Conservation (phyloP, 2,113 vertebrate species). For the Ammodytes marinus region DNA sequence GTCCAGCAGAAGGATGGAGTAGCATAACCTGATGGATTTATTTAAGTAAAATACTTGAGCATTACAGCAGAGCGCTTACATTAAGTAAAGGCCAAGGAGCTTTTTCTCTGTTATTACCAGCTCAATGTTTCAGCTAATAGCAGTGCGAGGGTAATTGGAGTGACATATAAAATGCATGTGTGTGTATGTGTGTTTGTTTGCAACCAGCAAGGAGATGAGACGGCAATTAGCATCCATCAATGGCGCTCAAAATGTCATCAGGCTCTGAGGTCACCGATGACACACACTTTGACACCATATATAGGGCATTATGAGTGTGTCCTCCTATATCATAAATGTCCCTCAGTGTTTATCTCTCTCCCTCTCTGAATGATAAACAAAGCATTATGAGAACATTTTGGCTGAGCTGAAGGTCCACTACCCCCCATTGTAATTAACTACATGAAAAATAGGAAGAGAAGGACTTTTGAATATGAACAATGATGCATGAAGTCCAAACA, state of each 20-base stretch:
- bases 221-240: conserved; percentile 26
- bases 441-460: neutral
- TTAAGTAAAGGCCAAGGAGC: no score
- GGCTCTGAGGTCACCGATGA: conserved; percentile 47
- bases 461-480: no score
- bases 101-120: neutral
- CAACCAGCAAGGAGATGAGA: neutral
- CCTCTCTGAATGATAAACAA: conserved; percentile 26
- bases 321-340: conserved; percentile 20
- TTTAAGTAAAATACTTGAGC: neutral
- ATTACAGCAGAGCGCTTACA: neutral
- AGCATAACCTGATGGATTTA: neutral
- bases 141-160: neutral
- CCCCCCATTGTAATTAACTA: neutral
- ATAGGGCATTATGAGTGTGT: neutral
- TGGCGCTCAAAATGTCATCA: conserved; percentile 39
- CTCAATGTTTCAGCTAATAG: neutral
- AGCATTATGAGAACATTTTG: neutral
- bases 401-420: conserved; percentile 26
- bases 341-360: conserved; percentile 4
- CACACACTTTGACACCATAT: conserved; percentile 53
- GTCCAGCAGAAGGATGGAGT: neutral
- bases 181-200: conserved; percentile 10
- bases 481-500: no score
- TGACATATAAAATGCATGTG: neutral